A percentile compares a stretch with the other conserved stretches of the same genome.
These are phyloP conservation scores for Tipula lateralis DNA, from an alignment of 2,888 invertebrate genomes.

Conservation along the genomic window DNA sequence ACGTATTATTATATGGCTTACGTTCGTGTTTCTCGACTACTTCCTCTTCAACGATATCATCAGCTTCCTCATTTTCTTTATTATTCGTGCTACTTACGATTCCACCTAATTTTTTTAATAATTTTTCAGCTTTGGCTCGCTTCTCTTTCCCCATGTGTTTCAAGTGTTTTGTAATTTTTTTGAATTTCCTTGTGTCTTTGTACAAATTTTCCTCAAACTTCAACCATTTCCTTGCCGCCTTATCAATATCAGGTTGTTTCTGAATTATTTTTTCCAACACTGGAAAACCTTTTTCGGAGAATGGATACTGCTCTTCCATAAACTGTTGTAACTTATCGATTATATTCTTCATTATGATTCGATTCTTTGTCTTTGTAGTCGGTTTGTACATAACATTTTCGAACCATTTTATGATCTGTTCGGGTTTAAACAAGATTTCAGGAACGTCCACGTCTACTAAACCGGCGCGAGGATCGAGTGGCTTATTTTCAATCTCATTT, in stretches of 20 bases:
- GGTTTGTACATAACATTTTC: slow-evolving; percentile 51
- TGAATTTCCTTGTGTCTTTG: slow-evolving; percentile 39
- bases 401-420: slow-evolving; percentile 54
- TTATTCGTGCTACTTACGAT: slow-evolving; percentile 33
- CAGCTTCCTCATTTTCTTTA: slow-evolving; percentile 32
- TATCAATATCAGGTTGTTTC: slow-evolving; percentile 40
- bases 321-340: slow-evolving; percentile 50
- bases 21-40: slow-evolving; percentile 34
- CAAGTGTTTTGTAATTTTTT: slow-evolving; percentile 32
- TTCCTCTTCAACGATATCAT: slow-evolving; percentile 33
- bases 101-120: slow-evolving; percentile 37
- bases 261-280: slow-evolving; percentile 39
- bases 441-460: slow-evolving; percentile 68
- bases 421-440: slow-evolving; percentile 61
- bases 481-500: slow-evolving; percentile 27
- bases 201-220: slow-evolving; percentile 53
- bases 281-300: slow-evolving; percentile 56
- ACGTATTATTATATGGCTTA: slow-evolving; percentile 39
- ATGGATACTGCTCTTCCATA: slow-evolving; percentile 58
- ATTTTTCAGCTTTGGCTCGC: slow-evolving; percentile 34
- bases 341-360: slow-evolving; percentile 54
- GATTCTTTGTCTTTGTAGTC: slow-evolving; percentile 53
- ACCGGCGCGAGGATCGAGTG: slow-evolving; percentile 75
- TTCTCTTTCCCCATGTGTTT: slow-evolving; percentile 33
- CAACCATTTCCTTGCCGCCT: slow-evolving; percentile 48